phyloP scores from a whole-genome alignment of 2,113 vertebrate genomes.

The Promerops cafer region DNA sequence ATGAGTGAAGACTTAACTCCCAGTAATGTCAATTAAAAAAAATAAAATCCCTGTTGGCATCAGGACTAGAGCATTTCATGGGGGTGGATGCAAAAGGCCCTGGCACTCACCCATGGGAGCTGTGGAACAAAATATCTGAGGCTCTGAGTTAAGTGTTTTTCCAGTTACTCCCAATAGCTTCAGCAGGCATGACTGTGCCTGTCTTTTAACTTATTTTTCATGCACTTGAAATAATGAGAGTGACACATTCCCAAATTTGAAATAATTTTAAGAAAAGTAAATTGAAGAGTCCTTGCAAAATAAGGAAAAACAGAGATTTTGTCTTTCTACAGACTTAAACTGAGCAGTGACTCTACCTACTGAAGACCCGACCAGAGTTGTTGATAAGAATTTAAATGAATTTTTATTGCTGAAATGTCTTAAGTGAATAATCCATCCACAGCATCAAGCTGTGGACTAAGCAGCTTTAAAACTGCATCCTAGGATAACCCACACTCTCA shows the following conservation, averaged over 20 bases:
- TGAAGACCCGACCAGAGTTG: neutral
- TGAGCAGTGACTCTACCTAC: neutral
- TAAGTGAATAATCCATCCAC: neutral
- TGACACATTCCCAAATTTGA: neutral
- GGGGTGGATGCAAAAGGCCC: neutral
- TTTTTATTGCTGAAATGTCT: neutral
- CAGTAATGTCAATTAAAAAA: neutral
- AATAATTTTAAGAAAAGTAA: neutral
- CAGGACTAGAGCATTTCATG: rapidly evolving
- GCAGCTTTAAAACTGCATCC: neutral
- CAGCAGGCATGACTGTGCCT: neutral
- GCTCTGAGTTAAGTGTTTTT: neutral
- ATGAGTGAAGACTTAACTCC: neutral
- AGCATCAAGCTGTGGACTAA: neutral
- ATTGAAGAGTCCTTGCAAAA: neutral
- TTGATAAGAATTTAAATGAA: neutral
- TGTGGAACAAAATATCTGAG: neutral
- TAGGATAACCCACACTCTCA: neutral
- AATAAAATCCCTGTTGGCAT: neutral
- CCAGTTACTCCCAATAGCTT: neutral
- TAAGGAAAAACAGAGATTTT: neutral
- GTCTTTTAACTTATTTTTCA: neutral
- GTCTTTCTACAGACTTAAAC: neutral
- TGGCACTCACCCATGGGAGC: rapidly evolving
- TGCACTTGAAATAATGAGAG: neutral